Conservation (phyloP, 64 coral and sea anemone genomes). For the Porites lutea region DNA sequence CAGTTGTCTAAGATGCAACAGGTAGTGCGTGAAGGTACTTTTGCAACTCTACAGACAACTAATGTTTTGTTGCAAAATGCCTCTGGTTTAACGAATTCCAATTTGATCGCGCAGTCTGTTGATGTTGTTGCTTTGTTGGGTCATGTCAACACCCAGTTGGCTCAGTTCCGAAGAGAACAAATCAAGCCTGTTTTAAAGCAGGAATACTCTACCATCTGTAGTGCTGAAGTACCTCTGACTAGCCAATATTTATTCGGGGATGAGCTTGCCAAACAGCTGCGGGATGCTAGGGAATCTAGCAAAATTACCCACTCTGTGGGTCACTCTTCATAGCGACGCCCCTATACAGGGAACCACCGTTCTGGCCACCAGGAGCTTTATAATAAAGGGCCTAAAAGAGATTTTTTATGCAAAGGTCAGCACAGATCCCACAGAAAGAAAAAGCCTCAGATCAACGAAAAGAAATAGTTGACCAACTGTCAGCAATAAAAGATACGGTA, state of each 20-base stretch:
- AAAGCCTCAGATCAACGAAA: conserved; percentile 19
- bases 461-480: conserved; percentile 36
- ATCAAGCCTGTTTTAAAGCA: neutral
- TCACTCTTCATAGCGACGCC: too few species aligned
- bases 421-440: neutral
- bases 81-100: conserved; percentile 24
- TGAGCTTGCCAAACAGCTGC: too few species aligned
- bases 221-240: too few species aligned
- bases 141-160: conserved; percentile 33
- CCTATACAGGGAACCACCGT: too few species aligned
- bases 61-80: conserved; percentile 48
- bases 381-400: too few species aligned
- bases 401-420: conserved; percentile 28
- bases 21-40: conserved; percentile 6
- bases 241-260: too few species aligned
- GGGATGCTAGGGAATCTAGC: too few species aligned
- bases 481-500: conserved; percentile 31
- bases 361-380: too few species aligned
- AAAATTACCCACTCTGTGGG: too few species aligned
- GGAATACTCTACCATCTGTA: too few species aligned
- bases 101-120: conserved; percentile 35
- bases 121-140: conserved; percentile 48
- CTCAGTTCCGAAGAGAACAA: conserved; percentile 54
- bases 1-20: conserved; percentile 47
- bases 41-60: conserved; percentile 61